These are phyloP conservation scores for Drosophila busckii DNA, from an alignment of 1,140 invertebrate genomes.

Conservation along the genomic window DNA sequence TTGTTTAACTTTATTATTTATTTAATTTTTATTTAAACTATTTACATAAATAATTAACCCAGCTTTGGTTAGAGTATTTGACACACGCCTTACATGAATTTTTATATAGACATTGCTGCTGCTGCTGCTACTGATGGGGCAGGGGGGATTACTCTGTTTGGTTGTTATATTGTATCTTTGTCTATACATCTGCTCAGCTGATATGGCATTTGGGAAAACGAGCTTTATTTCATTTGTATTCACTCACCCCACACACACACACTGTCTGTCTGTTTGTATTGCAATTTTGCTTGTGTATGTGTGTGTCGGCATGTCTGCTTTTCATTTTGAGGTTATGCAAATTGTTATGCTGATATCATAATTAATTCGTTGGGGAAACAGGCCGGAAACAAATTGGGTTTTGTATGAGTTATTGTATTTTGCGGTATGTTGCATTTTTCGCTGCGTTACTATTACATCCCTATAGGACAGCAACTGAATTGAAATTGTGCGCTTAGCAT, in stretches of 20 bases:
- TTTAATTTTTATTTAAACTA: too few relatives aligned
- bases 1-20: too few relatives aligned
- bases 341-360: conserved; percentile 76
- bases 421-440: conserved; percentile 61
- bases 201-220: conserved; percentile 71
- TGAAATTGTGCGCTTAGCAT: too few relatives aligned
- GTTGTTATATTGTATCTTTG: conserved; percentile 57
- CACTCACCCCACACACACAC: conserved; percentile 6
- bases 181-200: conserved; percentile 65
- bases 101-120: conserved; percentile 32
- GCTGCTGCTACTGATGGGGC: conserved; percentile 10
- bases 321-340: conserved; percentile 75
- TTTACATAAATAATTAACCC: too few relatives aligned
- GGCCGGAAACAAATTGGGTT: conserved; percentile 74
- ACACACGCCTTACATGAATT: conserved; percentile 13
- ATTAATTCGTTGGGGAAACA: conserved; percentile 74
- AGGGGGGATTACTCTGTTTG: conserved; percentile 21
- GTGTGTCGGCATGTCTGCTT: conserved; percentile 40
- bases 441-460: too few relatives aligned
- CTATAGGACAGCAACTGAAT: too few relatives aligned
- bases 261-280: background rate
- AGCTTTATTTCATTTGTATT: conserved; percentile 60
- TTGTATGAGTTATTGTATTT: conserved; percentile 74
- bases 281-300: background rate
- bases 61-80: conserved; percentile 31